A percentile compares a stretch with the other conserved stretches of the same genome.
Conservation (phyloP, 2,888 invertebrate species). For the Campopleginae sp. region DNA sequence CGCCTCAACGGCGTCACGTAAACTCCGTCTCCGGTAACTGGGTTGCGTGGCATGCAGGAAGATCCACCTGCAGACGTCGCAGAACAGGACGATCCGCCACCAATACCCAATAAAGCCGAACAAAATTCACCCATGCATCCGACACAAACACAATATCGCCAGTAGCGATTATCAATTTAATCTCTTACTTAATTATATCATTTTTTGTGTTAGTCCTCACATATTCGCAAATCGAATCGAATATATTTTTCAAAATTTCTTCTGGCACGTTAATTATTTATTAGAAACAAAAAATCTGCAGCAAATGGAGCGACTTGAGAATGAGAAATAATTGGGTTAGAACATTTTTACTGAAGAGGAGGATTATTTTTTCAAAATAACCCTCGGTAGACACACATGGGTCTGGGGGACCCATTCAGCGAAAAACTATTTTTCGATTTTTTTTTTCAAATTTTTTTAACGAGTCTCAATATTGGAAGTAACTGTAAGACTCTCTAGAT, state of each 20-base stretch:
- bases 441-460: too few species aligned
- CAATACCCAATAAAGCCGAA: constrained; percentile 76
- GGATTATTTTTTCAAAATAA: too few species aligned
- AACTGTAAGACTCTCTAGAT: too few species aligned
- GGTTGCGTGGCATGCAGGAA: constrained; percentile 86
- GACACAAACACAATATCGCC: constrained; percentile 65
- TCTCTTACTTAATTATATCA: constrained; percentile 59
- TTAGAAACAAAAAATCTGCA: background rate
- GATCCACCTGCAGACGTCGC: constrained; percentile 80
- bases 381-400: too few species aligned
- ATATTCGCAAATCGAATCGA: constrained; percentile 63
- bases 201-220: constrained; percentile 50
- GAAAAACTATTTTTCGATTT: too few species aligned
- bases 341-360: too few species aligned
- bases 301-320: background rate
- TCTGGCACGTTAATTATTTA: background rate
- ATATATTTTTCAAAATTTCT: background rate
- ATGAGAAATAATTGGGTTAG: background rate
- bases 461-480: too few species aligned
- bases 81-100: constrained; percentile 77
- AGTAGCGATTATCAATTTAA: constrained; percentile 68
- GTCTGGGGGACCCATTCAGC: too few species aligned
- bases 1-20: constrained; percentile 85
- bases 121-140: constrained; percentile 73
- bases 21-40: constrained; percentile 88